Evolutionary conservation across 2,888 invertebrate species (phyloP).

Genomic region (Apantesis nais): DNA sequence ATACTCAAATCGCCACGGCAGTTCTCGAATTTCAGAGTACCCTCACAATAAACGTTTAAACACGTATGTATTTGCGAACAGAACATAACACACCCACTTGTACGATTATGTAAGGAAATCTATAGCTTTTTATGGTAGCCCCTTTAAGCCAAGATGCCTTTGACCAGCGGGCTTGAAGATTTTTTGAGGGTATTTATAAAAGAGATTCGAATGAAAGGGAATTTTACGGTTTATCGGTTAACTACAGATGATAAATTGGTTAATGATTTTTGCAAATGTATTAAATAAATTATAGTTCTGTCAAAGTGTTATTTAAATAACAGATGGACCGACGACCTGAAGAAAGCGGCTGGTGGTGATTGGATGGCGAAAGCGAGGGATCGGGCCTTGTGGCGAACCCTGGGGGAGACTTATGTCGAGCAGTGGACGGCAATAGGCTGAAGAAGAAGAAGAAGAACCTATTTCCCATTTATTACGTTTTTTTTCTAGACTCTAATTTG

Average conservation of each 20-base stretch:
- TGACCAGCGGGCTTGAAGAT: conserved; percentile 12
- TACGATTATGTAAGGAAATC: conserved; percentile 29
- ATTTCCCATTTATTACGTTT: not conserved
- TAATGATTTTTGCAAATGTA: not conserved
- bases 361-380: no score
- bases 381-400: no score
- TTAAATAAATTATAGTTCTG: not conserved
- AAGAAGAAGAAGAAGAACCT: no score
- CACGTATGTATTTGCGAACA: conserved; percentile 28
- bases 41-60: conserved; percentile 34
- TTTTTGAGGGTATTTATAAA: conserved; percentile 19
- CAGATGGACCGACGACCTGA: no score
- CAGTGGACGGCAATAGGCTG: no score
- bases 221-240: conserved; percentile 15
- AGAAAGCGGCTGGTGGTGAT: no score
- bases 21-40: conserved; percentile 33
- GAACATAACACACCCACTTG: conserved; percentile 18
- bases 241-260: conserved; percentile 8
- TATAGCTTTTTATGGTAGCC: conserved; percentile 21
- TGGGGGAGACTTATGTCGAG: no score
- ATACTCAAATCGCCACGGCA: conserved; percentile 23
- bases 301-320: no score
- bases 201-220: conserved; percentile 16
- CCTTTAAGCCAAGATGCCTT: conserved; percentile 16
- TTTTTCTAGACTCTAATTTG: not conserved